These are phyloP conservation scores for Catagonus wagneri DNA, from an alignment of 2,113 vertebrate species.

Conservation along the genomic window DNA sequence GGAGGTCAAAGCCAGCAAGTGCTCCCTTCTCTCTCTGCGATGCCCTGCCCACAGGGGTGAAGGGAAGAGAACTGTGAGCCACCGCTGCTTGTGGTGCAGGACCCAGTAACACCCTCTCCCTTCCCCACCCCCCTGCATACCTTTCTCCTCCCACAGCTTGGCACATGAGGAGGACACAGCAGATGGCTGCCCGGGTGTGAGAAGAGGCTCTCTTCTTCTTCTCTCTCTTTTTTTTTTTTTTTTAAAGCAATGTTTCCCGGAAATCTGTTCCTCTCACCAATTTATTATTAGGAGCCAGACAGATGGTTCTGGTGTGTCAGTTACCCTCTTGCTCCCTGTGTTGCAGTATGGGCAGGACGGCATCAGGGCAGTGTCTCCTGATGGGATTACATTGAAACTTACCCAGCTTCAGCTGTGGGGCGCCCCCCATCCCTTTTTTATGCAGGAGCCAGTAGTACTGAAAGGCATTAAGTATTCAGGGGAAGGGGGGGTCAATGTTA, in stretches of 20 bases:
- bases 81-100: background rate
- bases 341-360: conserved; percentile 68
- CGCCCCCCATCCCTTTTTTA: too few relatives aligned
- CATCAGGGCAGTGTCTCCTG: background rate
- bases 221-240: background rate
- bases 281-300: conserved; percentile 81
- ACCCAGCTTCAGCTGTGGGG: background rate
- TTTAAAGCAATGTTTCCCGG: conserved; percentile 58
- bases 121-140: background rate
- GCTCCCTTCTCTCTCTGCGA: background rate
- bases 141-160: conserved; percentile 56
- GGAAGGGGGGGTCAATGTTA: background rate
- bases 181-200: conserved; percentile 75
- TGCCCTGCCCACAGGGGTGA: conserved; percentile 38
- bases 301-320: conserved; percentile 78
- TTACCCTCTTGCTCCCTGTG: conserved; percentile 66
- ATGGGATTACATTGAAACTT: background rate
- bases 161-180: conserved; percentile 65
- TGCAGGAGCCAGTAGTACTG: background rate
- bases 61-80: background rate
- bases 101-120: background rate
- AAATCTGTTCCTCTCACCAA: conserved; percentile 68
- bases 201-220: conserved; percentile 54
- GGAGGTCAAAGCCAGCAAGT: background rate
- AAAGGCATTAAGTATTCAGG: background rate